phyloP scores from a whole-genome alignment of 2,797 vertebrate species.

The Aselliscus stoliczkanus region DNA sequence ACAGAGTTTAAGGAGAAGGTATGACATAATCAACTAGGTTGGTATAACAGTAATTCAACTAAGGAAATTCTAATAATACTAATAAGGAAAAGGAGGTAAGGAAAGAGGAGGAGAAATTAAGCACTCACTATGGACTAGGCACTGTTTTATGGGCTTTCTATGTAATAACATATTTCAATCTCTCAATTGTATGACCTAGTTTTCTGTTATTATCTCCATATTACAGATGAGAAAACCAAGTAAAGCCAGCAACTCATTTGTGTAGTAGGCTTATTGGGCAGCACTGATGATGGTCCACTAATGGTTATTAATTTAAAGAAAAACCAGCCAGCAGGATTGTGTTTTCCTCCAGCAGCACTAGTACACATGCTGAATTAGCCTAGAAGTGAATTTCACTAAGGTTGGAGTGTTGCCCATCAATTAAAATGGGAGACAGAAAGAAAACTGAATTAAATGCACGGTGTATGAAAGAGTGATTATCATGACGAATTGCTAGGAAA shows the following conservation, averaged over 20 bases:
- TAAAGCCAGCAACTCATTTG: background rate
- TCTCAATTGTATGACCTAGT: background rate
- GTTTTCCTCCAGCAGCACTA: background rate
- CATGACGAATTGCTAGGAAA: background rate
- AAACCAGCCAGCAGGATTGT: background rate
- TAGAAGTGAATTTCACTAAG: background rate
- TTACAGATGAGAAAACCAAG: background rate
- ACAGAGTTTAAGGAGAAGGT: background rate
- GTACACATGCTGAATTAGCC: background rate
- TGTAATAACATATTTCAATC: background rate
- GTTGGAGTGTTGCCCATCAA: background rate
- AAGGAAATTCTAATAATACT: background rate
- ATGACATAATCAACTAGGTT: background rate
- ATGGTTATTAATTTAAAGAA: background rate
- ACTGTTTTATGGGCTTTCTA: background rate
- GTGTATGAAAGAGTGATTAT: background rate
- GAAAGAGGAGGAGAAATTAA: background rate
- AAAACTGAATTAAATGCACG: background rate
- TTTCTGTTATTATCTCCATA: background rate
- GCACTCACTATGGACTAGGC: background rate
- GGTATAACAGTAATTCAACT: background rate
- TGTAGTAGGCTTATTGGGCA: background rate
- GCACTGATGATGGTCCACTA: background rate
- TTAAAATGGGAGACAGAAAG: background rate
- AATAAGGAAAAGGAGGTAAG: background rate